Evolutionary conservation across 1,140 invertebrate species (phyloP), one percentile per base, ranked within the genome.

Genomic region (Drosophila pseudoananassae): DNA sequence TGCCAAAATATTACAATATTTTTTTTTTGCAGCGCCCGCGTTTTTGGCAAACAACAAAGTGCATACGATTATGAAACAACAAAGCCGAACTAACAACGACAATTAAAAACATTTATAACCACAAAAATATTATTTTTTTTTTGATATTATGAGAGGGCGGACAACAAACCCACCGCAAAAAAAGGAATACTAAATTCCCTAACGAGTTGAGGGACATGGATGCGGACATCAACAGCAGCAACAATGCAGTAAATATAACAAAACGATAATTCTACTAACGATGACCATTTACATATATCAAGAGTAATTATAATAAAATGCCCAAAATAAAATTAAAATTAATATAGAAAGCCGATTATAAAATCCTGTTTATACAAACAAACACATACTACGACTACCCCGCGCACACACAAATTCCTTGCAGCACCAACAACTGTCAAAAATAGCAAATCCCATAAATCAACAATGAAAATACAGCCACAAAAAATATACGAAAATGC

Each of bases 321-420:
- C 75, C 79, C 68, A 90, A 90, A 90, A 90, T 87, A 87, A 87
- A 87, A 87, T 88, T 87, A 87, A 91, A 91, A 91, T 91, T 89
- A 89, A 90, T 89, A 83, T 91, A 83, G 81, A 91, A 91, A 89
- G 85, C 77, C 89, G 82, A 91, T 91, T 91, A 90, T 90, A 81
- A 73, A 83, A 72, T 51, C 58, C 45, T 20, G 25, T 46, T 76
- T 59, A 36, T 43, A 66, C 58, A 59, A 59, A 61, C 36, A 46
- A 2, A 29, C 17, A 66, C 20, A 20, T 20, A 20, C n/a, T n/a
- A n/a, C n/a, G n/a, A n/a, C n/a, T n/a, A n/a, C 23, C 46, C 38
- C 31, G n/a, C 17, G 47, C 31, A 27, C 49, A 45, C 54, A 47
- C 78, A 83, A 88, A 90, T 87, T 82, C 78, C 88, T 36, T 36